Percentiles rank a stretch among this genome's conserved stretches.
phyloP scores from a whole-genome alignment of 2,797 vertebrate genomes.

The Benthosema pterotum region DNA sequence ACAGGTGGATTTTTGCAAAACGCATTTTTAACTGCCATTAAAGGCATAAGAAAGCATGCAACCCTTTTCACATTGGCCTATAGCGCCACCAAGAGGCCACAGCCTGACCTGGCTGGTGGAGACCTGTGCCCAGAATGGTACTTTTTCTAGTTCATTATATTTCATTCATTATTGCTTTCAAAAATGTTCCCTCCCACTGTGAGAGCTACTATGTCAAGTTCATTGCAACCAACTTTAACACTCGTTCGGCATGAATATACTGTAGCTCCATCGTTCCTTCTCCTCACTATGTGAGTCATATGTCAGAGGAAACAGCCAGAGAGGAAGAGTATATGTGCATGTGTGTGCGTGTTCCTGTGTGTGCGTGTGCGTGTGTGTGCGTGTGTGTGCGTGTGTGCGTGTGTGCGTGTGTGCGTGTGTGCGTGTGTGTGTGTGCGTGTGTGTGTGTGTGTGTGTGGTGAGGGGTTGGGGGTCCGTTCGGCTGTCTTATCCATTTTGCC shows the following conservation, averaged over 20 bases:
- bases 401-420: too few relatives aligned
- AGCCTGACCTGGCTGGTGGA: too few relatives aligned
- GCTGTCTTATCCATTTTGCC: constrained; percentile 52
- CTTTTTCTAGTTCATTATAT: neutral
- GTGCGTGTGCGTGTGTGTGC: too few relatives aligned
- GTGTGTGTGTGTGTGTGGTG: neutral
- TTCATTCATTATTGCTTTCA: neutral
- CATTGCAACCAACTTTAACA: neutral
- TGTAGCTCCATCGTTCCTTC: constrained; percentile 15
- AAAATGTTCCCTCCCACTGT: neutral
- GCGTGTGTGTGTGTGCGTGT: too few relatives aligned
- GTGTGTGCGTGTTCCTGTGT: too few relatives aligned
- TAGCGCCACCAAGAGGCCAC: too few relatives aligned
- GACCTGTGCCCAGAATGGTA: too few relatives aligned
- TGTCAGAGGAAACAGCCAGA: constrained; percentile 35
- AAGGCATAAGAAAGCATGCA: too few relatives aligned
- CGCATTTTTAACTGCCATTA: too few relatives aligned
- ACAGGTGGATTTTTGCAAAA: too few relatives aligned
- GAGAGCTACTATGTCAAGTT: neutral
- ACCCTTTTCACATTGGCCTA: too few relatives aligned
- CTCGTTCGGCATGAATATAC: constrained; percentile 18
- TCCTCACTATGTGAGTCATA: constrained; percentile 23
- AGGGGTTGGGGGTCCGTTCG: constrained; percentile 39
- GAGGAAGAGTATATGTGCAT: neutral
- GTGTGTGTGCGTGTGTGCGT: too few relatives aligned